phyloP scores from a whole-genome alignment of 2,888 invertebrate species.

The Diarsia rubi region DNA sequence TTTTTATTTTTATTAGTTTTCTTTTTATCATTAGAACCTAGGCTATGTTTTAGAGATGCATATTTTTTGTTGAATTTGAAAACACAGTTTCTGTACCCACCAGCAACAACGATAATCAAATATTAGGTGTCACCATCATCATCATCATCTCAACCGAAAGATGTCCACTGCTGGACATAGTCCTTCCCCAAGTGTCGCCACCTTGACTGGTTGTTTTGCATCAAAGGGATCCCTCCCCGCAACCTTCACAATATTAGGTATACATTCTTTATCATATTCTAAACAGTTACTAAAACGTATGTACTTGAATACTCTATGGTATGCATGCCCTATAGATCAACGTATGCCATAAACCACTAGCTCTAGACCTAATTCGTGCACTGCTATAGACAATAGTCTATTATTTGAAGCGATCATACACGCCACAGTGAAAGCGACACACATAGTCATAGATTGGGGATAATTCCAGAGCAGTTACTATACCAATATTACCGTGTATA shows the following conservation, averaged over 20 bases:
- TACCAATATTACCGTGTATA: conserved; percentile 32
- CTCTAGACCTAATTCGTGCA: conserved; percentile 59
- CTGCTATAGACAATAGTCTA: conserved; percentile 57
- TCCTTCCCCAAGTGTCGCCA: no score
- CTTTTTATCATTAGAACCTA: background rate
- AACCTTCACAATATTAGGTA: background rate
- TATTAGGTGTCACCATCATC: background rate
- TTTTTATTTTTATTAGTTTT: background rate
- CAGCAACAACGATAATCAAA: background rate
- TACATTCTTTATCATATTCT: background rate
- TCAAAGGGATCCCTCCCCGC: no score
- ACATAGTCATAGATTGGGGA: conserved; percentile 57
- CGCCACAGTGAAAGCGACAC: conserved; percentile 61
- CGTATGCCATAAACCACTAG: conserved; percentile 45
- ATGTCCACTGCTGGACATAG: no score
- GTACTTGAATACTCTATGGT: background rate
- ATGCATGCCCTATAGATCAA: conserved; percentile 26
- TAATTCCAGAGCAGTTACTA: conserved; percentile 49
- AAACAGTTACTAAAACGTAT: background rate
- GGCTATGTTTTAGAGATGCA: background rate
- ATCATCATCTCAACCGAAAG: no score
- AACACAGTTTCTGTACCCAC: background rate
- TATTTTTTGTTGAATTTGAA: background rate
- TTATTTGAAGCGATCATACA: conserved; percentile 63
- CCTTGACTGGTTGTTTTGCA: no score